Evolutionary conservation across 1,140 invertebrate genomes (phyloP), one percentile per base, ranked within the genome.

Genomic region (Nomia melanderi): DNA sequence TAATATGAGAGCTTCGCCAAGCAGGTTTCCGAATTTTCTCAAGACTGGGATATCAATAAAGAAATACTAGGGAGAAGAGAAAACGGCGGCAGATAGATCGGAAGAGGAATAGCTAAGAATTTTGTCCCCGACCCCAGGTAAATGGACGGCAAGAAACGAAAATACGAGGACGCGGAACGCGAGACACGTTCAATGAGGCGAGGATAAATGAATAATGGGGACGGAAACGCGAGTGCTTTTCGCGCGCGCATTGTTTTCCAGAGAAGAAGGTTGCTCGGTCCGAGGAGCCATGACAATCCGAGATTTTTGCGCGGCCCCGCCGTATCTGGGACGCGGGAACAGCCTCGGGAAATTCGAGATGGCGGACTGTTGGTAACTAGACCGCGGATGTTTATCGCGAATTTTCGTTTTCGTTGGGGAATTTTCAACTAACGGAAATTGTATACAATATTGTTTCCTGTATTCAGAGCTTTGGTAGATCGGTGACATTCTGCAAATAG

Each of bases 201-300:
- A 17, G 70, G 23, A 53, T 73, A 53, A 73, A 53, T 29, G 59
- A 63, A 63, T 41, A 41, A 41, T 25, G 33, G 36, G 62, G 31
- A 36, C 31, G 69, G 57, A 72, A 72, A 50, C 41, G 36, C 31
- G 69, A 39, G 25, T 72, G 56, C 41, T 50, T 70, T n/a, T 41
- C 33, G 53, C 33, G 66, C 25, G 53, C 7, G 50, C 53, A 56
- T 39, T n/a, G 27, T 14, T 59, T 29, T 23, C 12, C 25, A 31
- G 1, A 17, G 36, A 29, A 31, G 23, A 5, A 41, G 25, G 65
- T 44, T 20, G 53, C 8, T n/a, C 9, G 11, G 20, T 31, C 20
- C 31, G 57, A 23, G 57, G 23, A 60, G 12, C 33, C 23, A 31
- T 20, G 31, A 74, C 60, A 74, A 74, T 65, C 53, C 33, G 71